These are phyloP conservation scores for Pseudois nayaur DNA, from an alignment of 2,113 vertebrate species.

Conservation along the genomic window DNA sequence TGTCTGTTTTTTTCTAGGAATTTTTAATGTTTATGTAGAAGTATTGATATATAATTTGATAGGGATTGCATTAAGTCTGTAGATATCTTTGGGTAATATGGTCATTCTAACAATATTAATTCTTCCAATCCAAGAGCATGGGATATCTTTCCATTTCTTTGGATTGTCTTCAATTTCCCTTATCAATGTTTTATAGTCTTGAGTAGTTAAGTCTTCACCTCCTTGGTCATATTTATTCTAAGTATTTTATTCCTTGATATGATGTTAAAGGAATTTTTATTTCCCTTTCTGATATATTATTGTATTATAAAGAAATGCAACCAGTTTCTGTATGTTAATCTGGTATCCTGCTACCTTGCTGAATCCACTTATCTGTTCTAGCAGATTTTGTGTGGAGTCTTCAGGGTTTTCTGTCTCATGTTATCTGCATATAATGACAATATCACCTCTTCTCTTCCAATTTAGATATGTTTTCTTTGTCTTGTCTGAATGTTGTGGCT, in stretches of 20 bases:
- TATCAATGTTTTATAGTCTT: neutral
- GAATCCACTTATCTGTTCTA: neutral
- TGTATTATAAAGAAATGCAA: neutral
- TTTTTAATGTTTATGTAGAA: neutral
- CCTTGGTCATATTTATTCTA: neutral
- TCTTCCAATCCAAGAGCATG: neutral
- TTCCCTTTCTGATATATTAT: neutral
- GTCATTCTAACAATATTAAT: neutral
- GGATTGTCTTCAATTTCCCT: neutral
- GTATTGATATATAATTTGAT: neutral
- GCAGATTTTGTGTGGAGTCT: neutral
- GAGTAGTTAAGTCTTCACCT: neutral
- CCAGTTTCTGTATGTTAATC: neutral
- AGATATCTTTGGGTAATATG: neutral
- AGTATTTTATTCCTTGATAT: neutral
- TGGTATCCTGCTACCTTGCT: neutral
- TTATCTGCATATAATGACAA: neutral
- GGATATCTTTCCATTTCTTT: neutral
- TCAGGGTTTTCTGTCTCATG: neutral
- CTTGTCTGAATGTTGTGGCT: neutral
- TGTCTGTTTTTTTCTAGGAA: neutral
- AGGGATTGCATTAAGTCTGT: neutral
- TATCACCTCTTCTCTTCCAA: neutral
- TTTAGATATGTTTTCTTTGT: neutral
- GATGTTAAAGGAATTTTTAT: neutral